Evolutionary conservation across 2,888 invertebrate species (phyloP).

Genomic region (Zhuqinia jingwanae): DNA sequence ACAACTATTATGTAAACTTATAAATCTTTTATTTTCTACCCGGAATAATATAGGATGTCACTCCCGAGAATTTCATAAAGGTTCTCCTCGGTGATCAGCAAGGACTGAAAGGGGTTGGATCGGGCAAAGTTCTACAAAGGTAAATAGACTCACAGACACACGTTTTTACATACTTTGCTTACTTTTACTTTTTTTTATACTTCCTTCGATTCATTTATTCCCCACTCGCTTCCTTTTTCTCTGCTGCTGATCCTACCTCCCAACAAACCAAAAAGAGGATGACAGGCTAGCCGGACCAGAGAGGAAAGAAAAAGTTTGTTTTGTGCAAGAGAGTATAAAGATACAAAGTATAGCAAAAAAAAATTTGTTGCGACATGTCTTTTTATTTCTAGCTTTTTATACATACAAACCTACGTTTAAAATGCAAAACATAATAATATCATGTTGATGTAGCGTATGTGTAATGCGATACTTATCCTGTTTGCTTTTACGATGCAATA

Average conservation of each 20-base stretch:
- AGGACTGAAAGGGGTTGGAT: constrained; percentile 82
- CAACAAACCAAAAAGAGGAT: background rate
- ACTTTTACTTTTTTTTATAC: constrained; percentile 21
- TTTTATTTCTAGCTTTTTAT: background rate
- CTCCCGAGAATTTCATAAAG: constrained; percentile 83
- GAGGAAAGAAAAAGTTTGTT: constrained; percentile 22
- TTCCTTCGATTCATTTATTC: constrained; percentile 24
- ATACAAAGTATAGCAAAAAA: background rate
- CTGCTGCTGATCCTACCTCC: background rate
- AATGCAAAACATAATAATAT: too few relatives aligned
- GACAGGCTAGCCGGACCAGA: background rate
- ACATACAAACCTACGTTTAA: background rate
- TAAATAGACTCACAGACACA: constrained; percentile 74
- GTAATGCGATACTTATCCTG: background rate
- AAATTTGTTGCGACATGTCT: background rate
- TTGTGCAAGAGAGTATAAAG: background rate
- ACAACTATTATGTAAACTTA: background rate
- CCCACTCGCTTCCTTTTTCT: background rate
- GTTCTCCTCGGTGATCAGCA: constrained; percentile 83
- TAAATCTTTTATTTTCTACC: constrained; percentile 36
- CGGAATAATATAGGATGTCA: constrained; percentile 81
- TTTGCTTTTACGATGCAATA: constrained; percentile 7
- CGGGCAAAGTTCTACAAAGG: constrained; percentile 82
- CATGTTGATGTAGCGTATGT: too few relatives aligned
- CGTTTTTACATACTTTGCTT: background rate